Conservation (phyloP, 2,888 invertebrate genomes). For the Griposia aprilina region DNA sequence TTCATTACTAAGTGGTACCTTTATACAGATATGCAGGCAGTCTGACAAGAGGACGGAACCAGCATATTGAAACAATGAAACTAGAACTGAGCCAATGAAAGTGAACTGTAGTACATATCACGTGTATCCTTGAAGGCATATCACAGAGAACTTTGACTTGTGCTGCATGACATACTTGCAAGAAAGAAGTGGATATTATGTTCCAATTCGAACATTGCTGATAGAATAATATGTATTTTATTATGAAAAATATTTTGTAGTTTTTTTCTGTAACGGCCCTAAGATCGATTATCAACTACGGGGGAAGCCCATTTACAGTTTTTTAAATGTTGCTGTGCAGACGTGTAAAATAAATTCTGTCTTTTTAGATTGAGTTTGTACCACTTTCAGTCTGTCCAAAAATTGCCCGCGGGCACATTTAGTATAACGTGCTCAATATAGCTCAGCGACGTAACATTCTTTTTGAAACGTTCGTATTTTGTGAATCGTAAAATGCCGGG, state of each 20-base stretch:
- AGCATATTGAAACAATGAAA: no score
- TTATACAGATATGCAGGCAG: slow-evolving; percentile 1
- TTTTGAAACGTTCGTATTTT: slow-evolving; percentile 53
- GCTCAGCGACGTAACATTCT: slow-evolving; percentile 28
- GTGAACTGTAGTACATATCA: background rate
- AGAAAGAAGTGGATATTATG: background rate
- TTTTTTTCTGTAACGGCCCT: background rate
- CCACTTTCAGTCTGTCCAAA: slow-evolving; percentile 30
- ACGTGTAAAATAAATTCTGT: slow-evolving; percentile 30
- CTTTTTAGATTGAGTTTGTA: slow-evolving; percentile 28
- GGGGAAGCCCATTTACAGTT: background rate
- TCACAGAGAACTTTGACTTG: background rate
- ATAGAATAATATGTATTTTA: no score
- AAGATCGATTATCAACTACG: background rate
- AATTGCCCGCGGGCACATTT: slow-evolving; percentile 54
- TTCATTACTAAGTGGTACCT: slow-evolving; percentile 12
- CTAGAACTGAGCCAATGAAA: background rate
- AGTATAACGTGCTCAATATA: slow-evolving; percentile 45
- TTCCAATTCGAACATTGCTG: background rate
- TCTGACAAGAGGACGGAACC: background rate
- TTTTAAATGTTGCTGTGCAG: background rate
- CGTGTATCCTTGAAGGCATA: background rate
- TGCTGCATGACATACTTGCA: background rate
- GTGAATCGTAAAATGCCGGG: slow-evolving; percentile 37
- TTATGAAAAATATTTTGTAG: no score